Base-by-base conservation (phyloP, 2,113 vertebrate species). In the Laticauda laticaudata region DNA sequence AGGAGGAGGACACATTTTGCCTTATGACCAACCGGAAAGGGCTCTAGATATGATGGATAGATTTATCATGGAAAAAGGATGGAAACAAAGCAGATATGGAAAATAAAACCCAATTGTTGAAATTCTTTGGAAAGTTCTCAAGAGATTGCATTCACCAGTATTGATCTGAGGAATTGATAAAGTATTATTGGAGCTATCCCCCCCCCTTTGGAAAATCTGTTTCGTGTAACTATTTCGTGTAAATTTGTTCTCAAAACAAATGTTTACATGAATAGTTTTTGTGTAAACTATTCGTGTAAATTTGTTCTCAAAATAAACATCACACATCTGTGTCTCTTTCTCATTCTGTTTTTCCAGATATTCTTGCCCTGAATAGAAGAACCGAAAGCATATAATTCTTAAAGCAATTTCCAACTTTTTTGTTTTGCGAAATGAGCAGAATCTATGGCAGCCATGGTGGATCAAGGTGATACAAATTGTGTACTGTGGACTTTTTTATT, bases 1-100 rank as follows among this genome's bases (percentile, higher is more conserved):
- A 95, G 98, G 98, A 92, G 98, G 98, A 91, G 98, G 98, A 90
- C 98, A 98, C 94, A 98, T 98, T 95, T 96, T 99, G 92, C 97
- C 98, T 14, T 98, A 98, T 23, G 97, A 98, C 96, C 98, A 99
- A 92, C 98, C 98, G 55, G 97, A 97, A 92, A 97, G 98, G 93
- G 95, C 98, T 86, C 98, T 98, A 92, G 97, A 98, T 92, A 98
- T 98, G 98, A 98, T 98, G 69, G 98, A 98, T 93, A 97, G 98
- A 92, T 99, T 99, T 96, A 97, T 99, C 69, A 98, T 97, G 39
- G 97, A 94, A 14, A 97, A 88, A 94, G 98, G 97, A 91, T 97
- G 97, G 89, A 64, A 90, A 69, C 3, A 29, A 10, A 69, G 51
- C 51, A 45, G 9, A 90, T 69, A 93, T 75, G 92, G 90, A 88